A percentile compares a stretch with the other conserved stretches of the same genome.
Evolutionary conservation across 2,797 vertebrate species (phyloP).

Genomic region (Hydrocynus forskahlii): DNA sequence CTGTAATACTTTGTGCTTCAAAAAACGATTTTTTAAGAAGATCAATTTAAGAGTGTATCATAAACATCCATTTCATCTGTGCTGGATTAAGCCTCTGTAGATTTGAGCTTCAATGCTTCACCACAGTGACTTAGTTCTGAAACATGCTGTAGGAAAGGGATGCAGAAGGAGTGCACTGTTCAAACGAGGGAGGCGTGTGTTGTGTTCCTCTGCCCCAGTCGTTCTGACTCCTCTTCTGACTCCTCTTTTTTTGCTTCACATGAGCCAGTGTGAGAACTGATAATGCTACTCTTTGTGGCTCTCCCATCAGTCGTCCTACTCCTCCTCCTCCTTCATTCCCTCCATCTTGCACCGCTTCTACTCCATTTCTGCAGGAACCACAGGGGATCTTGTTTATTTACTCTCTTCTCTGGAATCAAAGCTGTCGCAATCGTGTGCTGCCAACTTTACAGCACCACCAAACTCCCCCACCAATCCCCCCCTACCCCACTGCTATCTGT

Average conservation of each 20-base stretch:
- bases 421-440: conserved; percentile 88
- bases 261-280: conserved; percentile 43
- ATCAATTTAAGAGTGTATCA: neutral
- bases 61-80: neutral
- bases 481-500: conserved; percentile 23
- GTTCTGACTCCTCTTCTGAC: conserved; percentile 14
- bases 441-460: conserved; percentile 89
- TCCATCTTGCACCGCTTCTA: conserved; percentile 53
- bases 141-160: neutral
- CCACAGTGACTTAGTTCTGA: neutral
- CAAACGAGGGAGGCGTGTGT: conserved; percentile 9
- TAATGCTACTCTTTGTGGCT: conserved; percentile 24
- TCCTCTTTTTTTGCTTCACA: conserved; percentile 9
- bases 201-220: neutral
- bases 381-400: conserved; percentile 95
- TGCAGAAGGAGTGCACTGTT: conserved; percentile 5
- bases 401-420: conserved; percentile 88
- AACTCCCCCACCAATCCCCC: conserved; percentile 31
- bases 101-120: neutral
- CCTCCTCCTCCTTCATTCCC: conserved; percentile 32
- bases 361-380: conserved; percentile 69
- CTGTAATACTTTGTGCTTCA: too few species aligned
- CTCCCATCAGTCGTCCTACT: conserved; percentile 24
- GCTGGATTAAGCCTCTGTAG: neutral
- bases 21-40: neutral